Evolutionary conservation across 2,113 vertebrate species (phyloP).

Genomic region (Charadrius vociferus): DNA sequence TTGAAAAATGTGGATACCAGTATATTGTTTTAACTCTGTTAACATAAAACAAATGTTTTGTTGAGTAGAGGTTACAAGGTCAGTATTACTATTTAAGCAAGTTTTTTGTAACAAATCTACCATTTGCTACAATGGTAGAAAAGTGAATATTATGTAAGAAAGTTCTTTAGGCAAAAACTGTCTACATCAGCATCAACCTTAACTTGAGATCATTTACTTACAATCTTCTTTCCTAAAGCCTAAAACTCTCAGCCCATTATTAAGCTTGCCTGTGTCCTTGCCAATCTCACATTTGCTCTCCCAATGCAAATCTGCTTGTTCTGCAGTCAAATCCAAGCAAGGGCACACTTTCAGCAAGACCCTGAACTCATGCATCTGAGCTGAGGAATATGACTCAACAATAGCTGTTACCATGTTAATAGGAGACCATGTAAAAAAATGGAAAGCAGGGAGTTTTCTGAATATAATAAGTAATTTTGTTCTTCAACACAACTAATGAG

Average conservation of each 20-base stretch:
- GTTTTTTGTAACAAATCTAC: too few relatives aligned
- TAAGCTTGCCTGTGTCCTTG: slow-evolving; percentile 20
- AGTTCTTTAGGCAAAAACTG: neutral
- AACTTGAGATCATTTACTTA: neutral
- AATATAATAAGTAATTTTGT: neutral
- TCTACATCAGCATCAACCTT: neutral
- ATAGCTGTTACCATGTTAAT: neutral
- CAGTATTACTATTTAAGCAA: neutral
- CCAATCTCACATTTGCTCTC: neutral
- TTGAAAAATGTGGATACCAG: neutral
- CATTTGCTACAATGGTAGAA: neutral
- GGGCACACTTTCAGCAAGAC: neutral
- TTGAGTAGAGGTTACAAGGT: neutral
- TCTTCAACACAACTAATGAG: neutral
- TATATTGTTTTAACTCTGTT: neutral
- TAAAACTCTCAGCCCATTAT: slow-evolving; percentile 3
- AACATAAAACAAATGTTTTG: neutral
- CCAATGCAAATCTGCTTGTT: slow-evolving; percentile 17
- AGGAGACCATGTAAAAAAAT: neutral
- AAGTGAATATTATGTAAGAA: neutral
- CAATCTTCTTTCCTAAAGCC: slow-evolving; percentile 1
- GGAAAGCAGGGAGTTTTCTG: neutral
- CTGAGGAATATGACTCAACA: neutral
- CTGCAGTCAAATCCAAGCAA: slow-evolving; percentile 13
- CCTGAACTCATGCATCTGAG: neutral